Evolutionary conservation across 2,888 invertebrate species (phyloP).

Genomic region (Cantharis rufa): DNA sequence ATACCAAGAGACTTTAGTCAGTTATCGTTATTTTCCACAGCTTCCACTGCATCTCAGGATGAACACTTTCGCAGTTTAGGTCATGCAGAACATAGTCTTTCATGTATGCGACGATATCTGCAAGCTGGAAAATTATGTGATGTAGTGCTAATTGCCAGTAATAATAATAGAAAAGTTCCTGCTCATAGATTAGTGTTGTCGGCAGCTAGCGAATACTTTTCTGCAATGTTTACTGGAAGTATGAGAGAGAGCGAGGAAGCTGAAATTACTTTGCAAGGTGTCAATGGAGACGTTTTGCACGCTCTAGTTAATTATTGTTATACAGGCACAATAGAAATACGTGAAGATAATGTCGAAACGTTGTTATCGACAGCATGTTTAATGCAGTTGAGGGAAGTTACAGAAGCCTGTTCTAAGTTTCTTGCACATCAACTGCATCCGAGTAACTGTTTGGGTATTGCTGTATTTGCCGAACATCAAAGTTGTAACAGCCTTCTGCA

Average conservation of each 20-base stretch:
- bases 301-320: constrained; percentile 89
- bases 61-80: constrained; percentile 77
- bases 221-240: constrained; percentile 92
- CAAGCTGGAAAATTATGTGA: constrained; percentile 85
- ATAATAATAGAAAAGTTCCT: constrained; percentile 61
- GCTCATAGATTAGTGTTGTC: constrained; percentile 77
- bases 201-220: constrained; percentile 92
- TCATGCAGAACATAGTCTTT: constrained; percentile 81
- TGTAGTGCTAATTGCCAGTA: constrained; percentile 81
- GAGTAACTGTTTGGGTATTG: constrained; percentile 92
- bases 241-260: constrained; percentile 81
- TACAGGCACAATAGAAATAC: constrained; percentile 80
- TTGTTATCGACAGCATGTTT: constrained; percentile 86
- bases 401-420: constrained; percentile 88
- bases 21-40: constrained; percentile 66
- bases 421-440: constrained; percentile 89
- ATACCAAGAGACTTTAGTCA: constrained; percentile 70
- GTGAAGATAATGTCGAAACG: constrained; percentile 90
- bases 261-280: constrained; percentile 82
- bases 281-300: constrained; percentile 85
- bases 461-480: constrained; percentile 91
- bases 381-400: constrained; percentile 83
- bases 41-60: constrained; percentile 67
- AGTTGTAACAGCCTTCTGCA: constrained; percentile 80
- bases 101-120: constrained; percentile 81